phyloP scores from a whole-genome alignment of 2,888 invertebrate genomes.

The Lapara coniferarum region DNA sequence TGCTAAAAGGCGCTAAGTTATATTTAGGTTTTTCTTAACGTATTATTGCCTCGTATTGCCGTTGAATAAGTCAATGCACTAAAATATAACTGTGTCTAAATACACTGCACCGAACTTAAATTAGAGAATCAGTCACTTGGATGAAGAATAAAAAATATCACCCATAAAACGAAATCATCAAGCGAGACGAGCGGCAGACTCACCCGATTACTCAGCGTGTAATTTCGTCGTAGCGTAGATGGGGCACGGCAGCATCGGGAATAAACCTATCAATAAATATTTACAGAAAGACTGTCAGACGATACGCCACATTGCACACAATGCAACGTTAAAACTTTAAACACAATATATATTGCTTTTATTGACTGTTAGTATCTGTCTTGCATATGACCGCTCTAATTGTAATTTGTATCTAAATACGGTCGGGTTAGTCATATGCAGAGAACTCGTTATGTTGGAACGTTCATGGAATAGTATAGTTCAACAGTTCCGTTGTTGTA shows the following conservation, averaged over 20 bases:
- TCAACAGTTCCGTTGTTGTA: neutral
- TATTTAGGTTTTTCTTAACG: neutral
- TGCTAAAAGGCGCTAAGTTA: neutral
- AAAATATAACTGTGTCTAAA: constrained; percentile 32
- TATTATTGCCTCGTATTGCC: constrained; percentile 3
- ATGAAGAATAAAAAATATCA: constrained; percentile 60
- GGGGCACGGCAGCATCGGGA: constrained; percentile 56
- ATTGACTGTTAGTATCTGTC: constrained; percentile 30
- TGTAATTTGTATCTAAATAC: too few species aligned
- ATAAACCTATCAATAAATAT: constrained; percentile 79
- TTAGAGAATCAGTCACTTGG: constrained; percentile 56
- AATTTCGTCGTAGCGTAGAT: constrained; percentile 67
- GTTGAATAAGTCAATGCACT: constrained; percentile 35
- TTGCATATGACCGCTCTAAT: constrained; percentile 13
- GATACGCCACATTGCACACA: constrained; percentile 71
- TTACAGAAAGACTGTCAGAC: constrained; percentile 70
- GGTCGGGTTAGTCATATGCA: too few species aligned
- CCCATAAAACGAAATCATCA: constrained; percentile 68
- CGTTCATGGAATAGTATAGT: too few species aligned
- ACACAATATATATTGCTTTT: constrained; percentile 59
- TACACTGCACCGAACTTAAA: constrained; percentile 42
- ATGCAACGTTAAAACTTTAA: constrained; percentile 67
- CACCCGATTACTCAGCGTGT: constrained; percentile 76
- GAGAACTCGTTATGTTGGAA: too few species aligned
- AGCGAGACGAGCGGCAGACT: constrained; percentile 69